Base-by-base conservation (phyloP, 2,888 invertebrate species). In the Chaetogeoica ovagalla region DNA sequence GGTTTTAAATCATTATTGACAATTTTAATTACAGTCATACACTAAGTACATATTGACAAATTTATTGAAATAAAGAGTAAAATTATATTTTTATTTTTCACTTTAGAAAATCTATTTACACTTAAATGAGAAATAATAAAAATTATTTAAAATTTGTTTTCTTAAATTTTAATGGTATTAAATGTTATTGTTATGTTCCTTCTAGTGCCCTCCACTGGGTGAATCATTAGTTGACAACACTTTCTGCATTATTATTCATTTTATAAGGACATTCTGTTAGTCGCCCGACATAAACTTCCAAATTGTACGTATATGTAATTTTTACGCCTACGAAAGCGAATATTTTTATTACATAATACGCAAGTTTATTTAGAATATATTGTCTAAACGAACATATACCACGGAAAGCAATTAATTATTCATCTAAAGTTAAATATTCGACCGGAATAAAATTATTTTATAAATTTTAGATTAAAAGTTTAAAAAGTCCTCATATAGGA, bases 161-260 rank as follows among this genome's bases (percentile, higher is more conserved):
- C 39, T 15, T 19, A 11, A 65, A 65, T 17, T 65, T 65, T 65
- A 65, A 39, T 65, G 9, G 39, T 65, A 65, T 66, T 66, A 43
- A 66, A 66, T 66, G n/a, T 66, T n/a, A 66, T 66, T 66, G 43
- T 84, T 15, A 84, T 70, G 74, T 84, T 83, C 37, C 82, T 48
- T 17, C 72, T 81, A 19, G 83, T 81, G 48, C 82, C 74, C n/a
- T 81, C 70, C 19, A 83, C 82, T 30, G 72, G 70, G 30, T 79
- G 21, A 57, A 55, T 48, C 43, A 83, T 39, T 39, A 37, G n/a
- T 66, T 75, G 55, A 81, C 75, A 55, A 74, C 43, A 52, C 19
- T 30, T 60, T 59, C 62, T 17, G 52, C 55, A 57, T 19, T 55
- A 39, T 65, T 68, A 59, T 62, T 70, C 19, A 71, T 39, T 71